These are phyloP conservation scores for Myocastor coypus DNA, from an alignment of 2,113 vertebrate species.

Conservation along the genomic window DNA sequence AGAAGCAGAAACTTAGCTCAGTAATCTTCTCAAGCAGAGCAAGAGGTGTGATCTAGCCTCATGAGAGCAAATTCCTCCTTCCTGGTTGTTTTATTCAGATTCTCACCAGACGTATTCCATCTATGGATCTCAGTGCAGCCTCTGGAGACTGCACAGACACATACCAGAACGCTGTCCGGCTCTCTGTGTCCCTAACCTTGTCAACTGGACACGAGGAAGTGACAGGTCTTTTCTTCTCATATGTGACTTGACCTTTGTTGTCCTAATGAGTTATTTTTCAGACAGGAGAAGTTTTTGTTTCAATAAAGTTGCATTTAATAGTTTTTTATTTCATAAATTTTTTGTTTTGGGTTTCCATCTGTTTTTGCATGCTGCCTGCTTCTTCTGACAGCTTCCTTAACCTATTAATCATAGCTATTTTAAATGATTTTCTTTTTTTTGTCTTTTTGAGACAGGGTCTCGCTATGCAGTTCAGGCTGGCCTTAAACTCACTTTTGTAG, in stretches of 20 bases:
- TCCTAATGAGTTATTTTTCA: neutral
- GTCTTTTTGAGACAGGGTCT: no score
- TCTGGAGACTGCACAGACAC: neutral
- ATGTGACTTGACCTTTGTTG: neutral
- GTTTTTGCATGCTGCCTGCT: neutral
- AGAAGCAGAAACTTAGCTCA: neutral
- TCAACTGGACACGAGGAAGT: neutral
- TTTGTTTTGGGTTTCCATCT: neutral
- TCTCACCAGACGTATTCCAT: neutral
- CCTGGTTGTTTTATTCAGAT: neutral
- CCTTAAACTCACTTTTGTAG: no score
- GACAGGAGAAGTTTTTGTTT: neutral
- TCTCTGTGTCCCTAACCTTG: neutral
- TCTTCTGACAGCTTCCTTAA: neutral
- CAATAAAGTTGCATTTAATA: neutral
- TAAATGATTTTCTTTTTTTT: no score
- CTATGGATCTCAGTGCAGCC: rapidly evolving
- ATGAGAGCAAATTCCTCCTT: neutral
- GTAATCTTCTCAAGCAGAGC: no score
- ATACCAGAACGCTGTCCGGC: no score
- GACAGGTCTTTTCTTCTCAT: neutral
- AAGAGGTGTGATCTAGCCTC: no score
- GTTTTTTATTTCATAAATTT: neutral
- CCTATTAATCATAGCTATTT: neutral
- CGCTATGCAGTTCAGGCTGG: no score